Evolutionary conservation across 2,797 vertebrate species (phyloP).

Genomic region (Luscinia megarhynchos): DNA sequence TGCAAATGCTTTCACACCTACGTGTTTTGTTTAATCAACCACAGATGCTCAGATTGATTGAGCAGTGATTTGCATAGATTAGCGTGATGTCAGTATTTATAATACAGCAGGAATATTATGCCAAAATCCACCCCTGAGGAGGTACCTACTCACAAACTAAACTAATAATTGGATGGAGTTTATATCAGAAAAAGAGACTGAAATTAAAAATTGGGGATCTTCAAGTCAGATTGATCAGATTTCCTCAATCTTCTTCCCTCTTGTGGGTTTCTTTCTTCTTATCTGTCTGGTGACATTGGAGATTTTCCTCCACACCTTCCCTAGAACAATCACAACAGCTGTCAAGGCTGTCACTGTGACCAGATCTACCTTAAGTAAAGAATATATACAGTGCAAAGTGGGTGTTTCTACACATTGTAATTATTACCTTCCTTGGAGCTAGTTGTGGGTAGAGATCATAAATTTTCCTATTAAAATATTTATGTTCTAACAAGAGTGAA

Average conservation of each 20-base stretch:
- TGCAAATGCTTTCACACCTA: constrained; percentile 63
- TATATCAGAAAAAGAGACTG: neutral
- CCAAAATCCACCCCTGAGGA: constrained; percentile 43
- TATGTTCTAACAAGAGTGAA: neutral
- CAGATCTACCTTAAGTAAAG: neutral
- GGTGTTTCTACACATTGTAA: neutral
- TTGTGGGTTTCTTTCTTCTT: neutral
- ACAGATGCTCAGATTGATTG: constrained; percentile 67
- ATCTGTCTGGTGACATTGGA: neutral
- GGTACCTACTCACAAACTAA: neutral
- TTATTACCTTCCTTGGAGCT: neutral
- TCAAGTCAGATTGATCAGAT: neutral
- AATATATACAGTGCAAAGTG: neutral
- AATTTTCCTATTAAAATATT: neutral
- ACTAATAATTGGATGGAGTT: neutral
- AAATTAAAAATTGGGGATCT: neutral
- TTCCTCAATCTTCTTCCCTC: neutral
- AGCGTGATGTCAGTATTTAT: constrained; percentile 57
- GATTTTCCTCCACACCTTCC: neutral
- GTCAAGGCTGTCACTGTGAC: neutral
- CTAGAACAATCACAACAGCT: constrained; percentile 11
- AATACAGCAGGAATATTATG: constrained; percentile 6
- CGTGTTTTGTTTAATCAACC: constrained; percentile 65
- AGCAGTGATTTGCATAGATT: constrained; percentile 60
- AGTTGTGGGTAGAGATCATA: neutral